Base-by-base conservation (phyloP, 2,888 invertebrate genomes). In the Drosophila formosana region DNA sequence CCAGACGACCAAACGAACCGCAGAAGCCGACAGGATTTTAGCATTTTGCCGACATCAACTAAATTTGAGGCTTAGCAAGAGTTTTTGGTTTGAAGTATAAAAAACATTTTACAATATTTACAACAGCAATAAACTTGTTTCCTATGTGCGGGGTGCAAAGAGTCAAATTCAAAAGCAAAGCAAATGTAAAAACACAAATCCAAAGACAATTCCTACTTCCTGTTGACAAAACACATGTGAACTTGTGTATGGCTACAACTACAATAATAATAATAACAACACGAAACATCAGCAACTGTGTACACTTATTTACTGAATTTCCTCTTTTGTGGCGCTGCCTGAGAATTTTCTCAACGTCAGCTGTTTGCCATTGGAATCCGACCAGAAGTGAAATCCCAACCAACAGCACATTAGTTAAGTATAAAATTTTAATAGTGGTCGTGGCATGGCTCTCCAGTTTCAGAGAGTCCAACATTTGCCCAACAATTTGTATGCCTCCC, bases 71-170 rank as follows among this genome's bases (percentile, higher is more conserved):
- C 57, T 69, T 43, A 60, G 63, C 55, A 53, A 46, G 13, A 47
- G 47, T 47, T 53, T 62, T 47, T 28, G 26, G 25, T 37, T 47
- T 37, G 26, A 6, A 55, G 32, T 25, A n/a, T 4, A 11, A 37
- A 49, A 23, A 47, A 67, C 82, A 79, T 75, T 82, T 74, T 82
- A 68, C 66, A 82, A 82, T 82, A 80, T 82, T 79, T 82, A 77
- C 81, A 78, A 64, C 62, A 67, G 75, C 77, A 77, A 82, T 82
- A 83, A 83, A 77, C 78, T 77, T 66, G 76, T 83, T 82, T 82
- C 73, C 83, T 57, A 43, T 9, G 46, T 45, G 61, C 53, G 11
- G 45, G 4, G 45, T 9, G 41, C 8, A 43, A 13, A 46, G 11
- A 50, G 13, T 9, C 37, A 41, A 47, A 25, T 11, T 8, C 11